A percentile compares a stretch with the other conserved stretches of the same genome.
These are phyloP conservation scores for Neogobius melanostomus DNA, from an alignment of 2,113 vertebrate species.

Conservation along the genomic window DNA sequence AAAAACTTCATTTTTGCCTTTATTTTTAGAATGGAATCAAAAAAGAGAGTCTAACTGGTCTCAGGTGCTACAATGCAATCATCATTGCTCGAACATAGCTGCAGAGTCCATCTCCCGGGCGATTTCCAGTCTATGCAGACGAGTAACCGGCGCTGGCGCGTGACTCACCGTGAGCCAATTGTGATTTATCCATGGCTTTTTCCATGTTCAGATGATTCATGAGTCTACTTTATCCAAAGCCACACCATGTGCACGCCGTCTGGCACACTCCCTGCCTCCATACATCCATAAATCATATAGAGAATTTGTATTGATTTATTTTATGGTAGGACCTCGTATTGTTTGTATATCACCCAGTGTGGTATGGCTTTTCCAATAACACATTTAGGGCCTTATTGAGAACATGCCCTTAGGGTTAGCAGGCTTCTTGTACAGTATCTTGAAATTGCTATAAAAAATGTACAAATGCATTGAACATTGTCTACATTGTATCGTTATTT, in stretches of 20 bases:
- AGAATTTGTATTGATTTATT: constrained; percentile 57
- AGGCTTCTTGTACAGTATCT: background rate
- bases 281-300: constrained; percentile 58
- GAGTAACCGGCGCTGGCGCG: constrained; percentile 28
- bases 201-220: constrained; percentile 65
- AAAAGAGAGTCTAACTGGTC: too few relatives aligned
- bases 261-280: constrained; percentile 39
- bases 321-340: constrained; percentile 34
- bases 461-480: background rate
- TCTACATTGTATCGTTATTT: background rate
- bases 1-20: background rate
- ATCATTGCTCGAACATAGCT: constrained; percentile 32
- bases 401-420: background rate
- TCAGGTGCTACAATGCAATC: background rate
- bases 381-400: background rate
- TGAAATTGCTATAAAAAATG: background rate
- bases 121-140: constrained; percentile 46
- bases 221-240: constrained; percentile 45
- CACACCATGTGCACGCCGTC: constrained; percentile 41
- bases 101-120: constrained; percentile 31
- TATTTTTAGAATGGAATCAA: too few relatives aligned
- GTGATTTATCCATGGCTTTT: constrained; percentile 62
- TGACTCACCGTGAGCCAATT: constrained; percentile 46
- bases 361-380: constrained; percentile 4
- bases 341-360: constrained; percentile 27